Evolutionary conservation across 2,797 vertebrate genomes (phyloP).

Genomic region (Delichon dasypus): DNA sequence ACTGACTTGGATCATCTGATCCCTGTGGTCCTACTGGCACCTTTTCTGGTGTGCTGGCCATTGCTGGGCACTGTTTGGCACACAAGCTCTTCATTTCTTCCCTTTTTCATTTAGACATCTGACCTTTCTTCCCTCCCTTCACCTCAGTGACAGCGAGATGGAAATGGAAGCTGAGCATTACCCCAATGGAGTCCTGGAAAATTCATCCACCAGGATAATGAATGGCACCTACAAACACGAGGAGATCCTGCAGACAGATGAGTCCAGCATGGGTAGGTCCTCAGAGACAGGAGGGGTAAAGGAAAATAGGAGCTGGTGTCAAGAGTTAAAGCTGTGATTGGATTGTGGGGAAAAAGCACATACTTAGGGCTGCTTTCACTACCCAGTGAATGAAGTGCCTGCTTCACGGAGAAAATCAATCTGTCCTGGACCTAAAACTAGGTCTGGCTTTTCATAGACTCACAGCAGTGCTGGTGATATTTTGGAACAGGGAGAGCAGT

Average conservation of each 20-base stretch:
- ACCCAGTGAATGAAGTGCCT: not conserved
- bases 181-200: slow-evolving; percentile 90
- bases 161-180: slow-evolving; percentile 96
- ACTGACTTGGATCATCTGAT: not conserved
- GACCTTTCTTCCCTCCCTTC: not conserved
- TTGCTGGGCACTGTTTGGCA: not conserved
- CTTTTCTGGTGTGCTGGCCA: not conserved
- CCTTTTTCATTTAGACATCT: not conserved
- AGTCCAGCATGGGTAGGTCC: slow-evolving; percentile 88
- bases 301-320: not conserved
- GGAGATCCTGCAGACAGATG: slow-evolving; percentile 92
- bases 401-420: not conserved
- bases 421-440: not conserved
- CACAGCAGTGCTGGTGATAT: not conserved
- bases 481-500: not conserved
- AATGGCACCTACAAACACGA: slow-evolving; percentile 97
- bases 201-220: slow-evolving; percentile 89
- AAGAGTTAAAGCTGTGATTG: not conserved
- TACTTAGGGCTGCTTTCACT: not conserved
- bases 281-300: not conserved
- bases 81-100: not conserved
- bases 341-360: not conserved
- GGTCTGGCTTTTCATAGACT: not conserved
- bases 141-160: slow-evolving; percentile 93
- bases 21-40: not conserved